Conservation (phyloP, 2,797 vertebrate genomes). For the Acridotheres tristis region DNA sequence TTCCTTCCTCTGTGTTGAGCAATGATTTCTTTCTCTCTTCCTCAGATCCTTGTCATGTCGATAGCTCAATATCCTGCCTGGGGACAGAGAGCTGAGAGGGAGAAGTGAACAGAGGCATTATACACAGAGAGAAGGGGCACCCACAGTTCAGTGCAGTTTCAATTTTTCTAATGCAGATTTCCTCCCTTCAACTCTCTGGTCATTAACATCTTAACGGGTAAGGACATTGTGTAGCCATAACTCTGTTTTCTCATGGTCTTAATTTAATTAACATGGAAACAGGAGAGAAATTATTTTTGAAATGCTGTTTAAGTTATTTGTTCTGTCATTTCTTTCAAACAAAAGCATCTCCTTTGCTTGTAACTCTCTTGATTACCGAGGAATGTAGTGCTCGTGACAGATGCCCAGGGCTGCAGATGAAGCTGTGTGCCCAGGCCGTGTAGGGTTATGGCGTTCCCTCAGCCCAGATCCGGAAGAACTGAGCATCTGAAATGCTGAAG, state of each 20-base stretch:
- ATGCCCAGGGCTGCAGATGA: neutral
- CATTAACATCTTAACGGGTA: fast-evolving
- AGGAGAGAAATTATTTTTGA: neutral
- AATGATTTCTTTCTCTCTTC: neutral
- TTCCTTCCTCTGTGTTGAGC: neutral
- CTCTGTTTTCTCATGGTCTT: neutral
- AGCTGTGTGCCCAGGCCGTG: neutral
- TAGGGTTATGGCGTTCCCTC: neutral
- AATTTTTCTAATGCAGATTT: neutral
- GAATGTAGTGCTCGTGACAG: neutral
- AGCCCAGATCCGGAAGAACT: neutral
- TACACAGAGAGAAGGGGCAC: neutral
- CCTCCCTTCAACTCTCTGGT: neutral
- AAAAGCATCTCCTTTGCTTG: neutral
- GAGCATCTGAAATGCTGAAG: neutral
- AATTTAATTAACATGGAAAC: neutral
- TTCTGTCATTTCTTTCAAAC: neutral
- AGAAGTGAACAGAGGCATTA: neutral
- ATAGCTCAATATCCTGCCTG: neutral
- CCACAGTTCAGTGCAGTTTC: neutral
- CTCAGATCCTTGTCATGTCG: neutral
- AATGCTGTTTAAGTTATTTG: neutral
- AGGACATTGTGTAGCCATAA: neutral
- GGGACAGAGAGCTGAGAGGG: neutral
- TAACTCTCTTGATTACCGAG: neutral